Evolutionary conservation across 2,888 invertebrate genomes (phyloP).

Genomic region (Cryptus armator): DNA sequence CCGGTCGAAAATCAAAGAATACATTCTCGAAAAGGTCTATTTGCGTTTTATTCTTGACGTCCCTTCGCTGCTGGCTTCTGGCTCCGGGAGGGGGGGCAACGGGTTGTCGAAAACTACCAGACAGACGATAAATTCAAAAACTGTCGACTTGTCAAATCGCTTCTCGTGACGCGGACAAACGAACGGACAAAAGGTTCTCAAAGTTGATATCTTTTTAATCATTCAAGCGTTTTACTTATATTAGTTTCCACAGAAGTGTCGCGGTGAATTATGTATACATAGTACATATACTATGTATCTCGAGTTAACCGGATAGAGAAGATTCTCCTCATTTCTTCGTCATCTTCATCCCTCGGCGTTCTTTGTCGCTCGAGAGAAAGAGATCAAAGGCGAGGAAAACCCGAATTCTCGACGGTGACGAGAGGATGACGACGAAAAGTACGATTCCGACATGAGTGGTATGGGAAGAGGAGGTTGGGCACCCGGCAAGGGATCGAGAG

Average conservation of each 20-base stretch:
- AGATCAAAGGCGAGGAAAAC: constrained; percentile 63
- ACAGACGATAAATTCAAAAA: background rate
- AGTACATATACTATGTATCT: constrained; percentile 4
- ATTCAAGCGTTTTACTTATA: background rate
- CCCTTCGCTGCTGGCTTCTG: too few relatives aligned
- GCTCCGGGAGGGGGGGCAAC: too few relatives aligned
- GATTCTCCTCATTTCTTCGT: constrained; percentile 13
- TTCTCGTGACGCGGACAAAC: background rate
- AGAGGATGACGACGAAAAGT: constrained; percentile 25
- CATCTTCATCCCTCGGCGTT: constrained; percentile 18
- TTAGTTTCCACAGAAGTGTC: background rate
- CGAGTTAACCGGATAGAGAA: constrained; percentile 26
- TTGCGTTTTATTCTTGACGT: too few relatives aligned
- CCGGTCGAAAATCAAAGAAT: too few relatives aligned
- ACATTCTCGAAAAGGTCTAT: too few relatives aligned
- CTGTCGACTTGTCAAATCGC: background rate
- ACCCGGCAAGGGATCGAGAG: constrained; percentile 27
- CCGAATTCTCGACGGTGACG: constrained; percentile 61
- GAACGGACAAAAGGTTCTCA: background rate
- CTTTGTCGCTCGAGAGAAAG: constrained; percentile 51
- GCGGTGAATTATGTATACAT: background rate
- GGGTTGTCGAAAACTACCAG: background rate
- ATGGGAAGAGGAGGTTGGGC: constrained; percentile 7
- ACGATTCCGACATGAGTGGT: constrained; percentile 27
- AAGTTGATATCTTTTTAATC: constrained; percentile 16